A percentile compares a stretch with the other conserved stretches of the same genome.
These are phyloP conservation scores for Falco novaeseelandiae DNA, from an alignment of 2,797 vertebrate species.

Conservation along the genomic window DNA sequence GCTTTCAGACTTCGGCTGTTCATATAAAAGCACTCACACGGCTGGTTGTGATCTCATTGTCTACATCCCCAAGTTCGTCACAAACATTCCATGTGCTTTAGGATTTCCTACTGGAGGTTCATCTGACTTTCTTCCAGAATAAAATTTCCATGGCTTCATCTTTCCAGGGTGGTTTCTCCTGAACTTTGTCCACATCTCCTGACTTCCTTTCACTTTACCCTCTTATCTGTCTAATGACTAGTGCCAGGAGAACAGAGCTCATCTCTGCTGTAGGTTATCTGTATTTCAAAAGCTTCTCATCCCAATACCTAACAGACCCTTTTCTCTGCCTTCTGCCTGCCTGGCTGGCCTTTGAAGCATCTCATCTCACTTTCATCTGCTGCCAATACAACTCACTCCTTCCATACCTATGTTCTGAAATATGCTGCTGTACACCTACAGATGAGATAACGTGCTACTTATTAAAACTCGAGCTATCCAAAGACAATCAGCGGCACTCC, in stretches of 20 bases:
- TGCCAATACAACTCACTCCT: slow-evolving; percentile 35
- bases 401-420: slow-evolving; percentile 43
- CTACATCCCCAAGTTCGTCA: neutral
- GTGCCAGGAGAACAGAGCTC: slow-evolving; percentile 33
- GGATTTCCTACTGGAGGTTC: neutral
- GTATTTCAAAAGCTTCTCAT: slow-evolving; percentile 67
- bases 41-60: neutral
- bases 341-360: slow-evolving; percentile 57
- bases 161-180: neutral
- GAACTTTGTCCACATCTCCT: neutral
- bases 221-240: slow-evolving; percentile 48
- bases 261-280: slow-evolving; percentile 71
- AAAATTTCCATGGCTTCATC: neutral
- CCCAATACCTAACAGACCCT: slow-evolving; percentile 43
- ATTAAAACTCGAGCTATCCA: slow-evolving; percentile 51
- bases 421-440: slow-evolving; percentile 18
- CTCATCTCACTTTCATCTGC: slow-evolving; percentile 44
- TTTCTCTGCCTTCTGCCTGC: slow-evolving; percentile 48
- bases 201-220: neutral
- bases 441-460: slow-evolving; percentile 32
- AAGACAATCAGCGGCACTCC: neutral
- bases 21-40: neutral
- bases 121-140: neutral
- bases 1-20: neutral
- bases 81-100: neutral